These are phyloP conservation scores for Steinernema feltiae DNA, from an alignment of 1,140 invertebrate genomes.

Conservation along the genomic window DNA sequence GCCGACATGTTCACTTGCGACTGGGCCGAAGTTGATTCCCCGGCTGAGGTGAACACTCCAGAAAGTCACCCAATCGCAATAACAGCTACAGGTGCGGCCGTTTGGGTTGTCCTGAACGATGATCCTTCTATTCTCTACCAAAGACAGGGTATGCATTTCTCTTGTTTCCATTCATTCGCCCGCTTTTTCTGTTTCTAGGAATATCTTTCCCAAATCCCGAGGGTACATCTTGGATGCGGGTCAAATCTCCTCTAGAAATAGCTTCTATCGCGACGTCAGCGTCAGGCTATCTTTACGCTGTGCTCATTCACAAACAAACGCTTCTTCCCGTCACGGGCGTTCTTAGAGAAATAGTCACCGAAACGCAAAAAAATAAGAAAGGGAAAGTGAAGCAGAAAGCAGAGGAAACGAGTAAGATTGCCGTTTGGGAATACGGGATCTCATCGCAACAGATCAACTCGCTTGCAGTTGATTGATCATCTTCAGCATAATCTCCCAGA, in stretches of 20 bases:
- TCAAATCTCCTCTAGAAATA: background rate
- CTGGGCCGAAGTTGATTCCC: background rate
- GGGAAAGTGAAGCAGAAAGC: background rate
- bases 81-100: background rate
- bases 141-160: background rate
- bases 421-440: slow-evolving; percentile 4
- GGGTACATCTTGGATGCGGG: slow-evolving; percentile 4
- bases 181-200: background rate
- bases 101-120: background rate
- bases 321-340: background rate
- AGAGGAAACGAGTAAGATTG: background rate
- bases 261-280: background rate
- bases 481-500: too few species aligned
- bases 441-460: background rate
- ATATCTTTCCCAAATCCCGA: background rate
- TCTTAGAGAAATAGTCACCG: background rate
- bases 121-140: background rate
- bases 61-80: background rate
- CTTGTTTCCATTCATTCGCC: background rate
- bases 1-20: slow-evolving; percentile 2
- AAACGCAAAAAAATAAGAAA: background rate
- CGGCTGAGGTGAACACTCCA: background rate
- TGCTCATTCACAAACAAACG: background rate
- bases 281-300: background rate
- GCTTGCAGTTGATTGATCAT: background rate